A percentile compares a stretch with the other conserved stretches of the same genome.
Evolutionary conservation across 2,888 invertebrate species (phyloP).

Genomic region (Caenorhabditis sp.): DNA sequence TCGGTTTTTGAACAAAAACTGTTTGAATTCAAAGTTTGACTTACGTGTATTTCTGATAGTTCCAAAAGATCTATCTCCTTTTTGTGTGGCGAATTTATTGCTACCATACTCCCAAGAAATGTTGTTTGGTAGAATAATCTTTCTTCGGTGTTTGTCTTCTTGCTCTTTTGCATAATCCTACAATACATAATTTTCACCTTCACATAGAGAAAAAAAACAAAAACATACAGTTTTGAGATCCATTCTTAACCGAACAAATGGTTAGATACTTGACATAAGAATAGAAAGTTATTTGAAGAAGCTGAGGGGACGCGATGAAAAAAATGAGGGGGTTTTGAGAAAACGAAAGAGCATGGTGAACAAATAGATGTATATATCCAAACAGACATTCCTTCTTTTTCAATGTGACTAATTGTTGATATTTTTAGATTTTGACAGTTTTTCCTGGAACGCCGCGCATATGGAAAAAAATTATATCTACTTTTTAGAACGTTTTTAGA

Average conservation of each 20-base stretch:
- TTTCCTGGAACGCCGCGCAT: background rate
- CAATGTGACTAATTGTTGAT: background rate
- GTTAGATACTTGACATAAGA: background rate
- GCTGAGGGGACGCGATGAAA: background rate
- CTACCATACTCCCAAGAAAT: slow-evolving; percentile 69
- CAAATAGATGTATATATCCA: background rate
- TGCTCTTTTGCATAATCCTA: slow-evolving; percentile 55
- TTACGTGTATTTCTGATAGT: slow-evolving; percentile 54
- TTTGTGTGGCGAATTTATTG: slow-evolving; percentile 66
- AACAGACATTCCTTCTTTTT: background rate
- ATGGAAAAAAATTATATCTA: no score
- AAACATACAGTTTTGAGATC: background rate
- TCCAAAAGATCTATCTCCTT: slow-evolving; percentile 59
- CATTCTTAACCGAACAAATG: background rate
- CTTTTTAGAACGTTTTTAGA: no score
- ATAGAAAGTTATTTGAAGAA: background rate
- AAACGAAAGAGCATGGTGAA: background rate
- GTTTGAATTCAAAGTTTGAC: slow-evolving; percentile 6
- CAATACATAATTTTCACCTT: no score
- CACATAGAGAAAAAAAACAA: background rate
- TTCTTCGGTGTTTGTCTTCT: slow-evolving; percentile 51
- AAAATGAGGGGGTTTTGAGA: background rate
- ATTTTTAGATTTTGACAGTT: background rate
- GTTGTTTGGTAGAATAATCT: slow-evolving; percentile 53
- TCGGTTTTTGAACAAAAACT: no score